Percentiles rank a stretch among this genome's conserved stretches.
These are phyloP conservation scores for Eilema caniola DNA, from an alignment of 2,888 invertebrate genomes.

Conservation along the genomic window DNA sequence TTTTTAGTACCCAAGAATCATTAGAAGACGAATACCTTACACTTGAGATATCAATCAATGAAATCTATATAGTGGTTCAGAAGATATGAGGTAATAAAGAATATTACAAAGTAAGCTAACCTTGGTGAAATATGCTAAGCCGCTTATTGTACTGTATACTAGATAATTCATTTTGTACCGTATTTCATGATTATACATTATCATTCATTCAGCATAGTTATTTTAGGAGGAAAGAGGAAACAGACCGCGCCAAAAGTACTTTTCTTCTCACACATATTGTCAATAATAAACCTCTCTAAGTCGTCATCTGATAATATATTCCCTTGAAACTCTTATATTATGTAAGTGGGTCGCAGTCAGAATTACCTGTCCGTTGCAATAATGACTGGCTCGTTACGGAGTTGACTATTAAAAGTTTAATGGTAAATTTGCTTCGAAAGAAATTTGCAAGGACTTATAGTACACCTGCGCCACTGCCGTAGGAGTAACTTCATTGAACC, in stretches of 20 bases:
- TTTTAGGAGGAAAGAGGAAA: background rate
- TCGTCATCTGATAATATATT: background rate
- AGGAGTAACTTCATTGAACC: conserved; percentile 2
- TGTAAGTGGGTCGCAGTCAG: conserved; percentile 16
- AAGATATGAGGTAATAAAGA: too few relatives aligned
- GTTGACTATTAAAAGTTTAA: conserved; percentile 32
- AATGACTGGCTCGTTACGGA: conserved; percentile 26
- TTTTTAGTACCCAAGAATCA: too few relatives aligned
- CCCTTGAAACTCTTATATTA: conserved; percentile 2
- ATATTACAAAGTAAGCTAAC: too few relatives aligned
- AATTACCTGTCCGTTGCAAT: conserved; percentile 18
- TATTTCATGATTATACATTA: too few relatives aligned
- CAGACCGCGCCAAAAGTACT: background rate
- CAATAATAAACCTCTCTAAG: background rate
- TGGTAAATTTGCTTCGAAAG: conserved; percentile 29
- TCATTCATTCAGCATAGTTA: background rate
- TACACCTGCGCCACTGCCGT: conserved; percentile 6
- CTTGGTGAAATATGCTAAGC: too few relatives aligned
- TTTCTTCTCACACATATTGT: background rate
- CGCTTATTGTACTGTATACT: too few relatives aligned
- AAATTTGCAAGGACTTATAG: conserved; percentile 12
- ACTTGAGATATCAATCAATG: too few relatives aligned
- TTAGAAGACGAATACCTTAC: too few relatives aligned
- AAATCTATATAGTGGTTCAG: too few relatives aligned
- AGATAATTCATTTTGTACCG: too few relatives aligned